phyloP scores from a whole-genome alignment of 2,888 invertebrate genomes.

The Rhogogaster chlorosoma region DNA sequence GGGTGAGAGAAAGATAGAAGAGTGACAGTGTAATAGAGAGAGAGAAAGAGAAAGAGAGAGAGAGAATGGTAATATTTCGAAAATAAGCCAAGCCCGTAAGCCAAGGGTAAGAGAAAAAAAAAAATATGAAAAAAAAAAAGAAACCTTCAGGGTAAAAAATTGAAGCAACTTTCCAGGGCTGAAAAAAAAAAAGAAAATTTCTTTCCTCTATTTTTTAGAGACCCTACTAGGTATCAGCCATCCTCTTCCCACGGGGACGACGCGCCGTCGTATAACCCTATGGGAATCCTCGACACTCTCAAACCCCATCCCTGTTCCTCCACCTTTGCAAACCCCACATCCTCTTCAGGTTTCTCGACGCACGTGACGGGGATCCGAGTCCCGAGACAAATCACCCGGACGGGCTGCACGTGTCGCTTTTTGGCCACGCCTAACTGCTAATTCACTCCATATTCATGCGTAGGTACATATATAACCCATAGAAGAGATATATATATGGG shows the following conservation, averaged over 20 bases:
- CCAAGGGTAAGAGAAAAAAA: neutral
- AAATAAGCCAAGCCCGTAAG: constrained; percentile 23
- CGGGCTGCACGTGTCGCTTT: constrained; percentile 21
- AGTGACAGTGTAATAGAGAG: no score
- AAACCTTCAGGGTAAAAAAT: constrained; percentile 24
- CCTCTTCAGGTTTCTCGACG: constrained; percentile 16
- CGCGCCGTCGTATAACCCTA: constrained; percentile 11
- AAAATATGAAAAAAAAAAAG: neutral
- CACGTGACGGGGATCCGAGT: constrained; percentile 25
- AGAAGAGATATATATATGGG: neutral
- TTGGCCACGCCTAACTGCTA: constrained; percentile 10
- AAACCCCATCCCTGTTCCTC: neutral
- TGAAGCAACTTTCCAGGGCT: neutral
- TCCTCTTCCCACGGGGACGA: neutral
- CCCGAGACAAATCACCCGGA: constrained; percentile 36
- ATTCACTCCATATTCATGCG: neutral
- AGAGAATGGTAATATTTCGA: constrained; percentile 27
- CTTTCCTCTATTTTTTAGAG: constrained; percentile 10
- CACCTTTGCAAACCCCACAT: neutral
- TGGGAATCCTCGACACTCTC: constrained; percentile 32
- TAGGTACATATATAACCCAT: neutral
- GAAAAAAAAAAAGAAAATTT: constrained; percentile 12
- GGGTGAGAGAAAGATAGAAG: no score
- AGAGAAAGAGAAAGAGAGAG: neutral
- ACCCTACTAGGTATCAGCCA: constrained; percentile 27